These are phyloP conservation scores for Laspeyria flexula DNA, from an alignment of 2,888 invertebrate species.

Conservation along the genomic window DNA sequence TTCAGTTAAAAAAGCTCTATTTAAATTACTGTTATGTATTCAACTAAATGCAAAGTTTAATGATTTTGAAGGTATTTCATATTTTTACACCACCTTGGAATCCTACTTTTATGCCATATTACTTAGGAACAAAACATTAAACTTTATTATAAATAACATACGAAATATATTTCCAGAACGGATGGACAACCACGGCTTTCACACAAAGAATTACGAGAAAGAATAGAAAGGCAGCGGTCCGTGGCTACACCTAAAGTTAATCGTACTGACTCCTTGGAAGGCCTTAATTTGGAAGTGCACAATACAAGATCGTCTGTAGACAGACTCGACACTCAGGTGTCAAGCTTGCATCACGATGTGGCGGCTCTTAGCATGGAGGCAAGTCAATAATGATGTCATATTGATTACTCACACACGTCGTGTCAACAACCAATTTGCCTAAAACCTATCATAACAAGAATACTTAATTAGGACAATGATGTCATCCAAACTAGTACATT, in stretches of 20 bases:
- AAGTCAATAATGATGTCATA: conserved; percentile 47
- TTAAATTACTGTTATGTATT: no score
- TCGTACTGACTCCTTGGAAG: conserved; percentile 87
- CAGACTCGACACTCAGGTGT: conserved; percentile 92
- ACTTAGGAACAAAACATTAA: no score
- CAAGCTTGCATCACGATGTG: conserved; percentile 93
- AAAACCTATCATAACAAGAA: conserved; percentile 15
- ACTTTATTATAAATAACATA: no score
- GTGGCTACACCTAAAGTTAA: conserved; percentile 85
- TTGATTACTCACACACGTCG: conserved; percentile 6
- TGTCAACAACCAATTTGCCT: conserved; percentile 7
- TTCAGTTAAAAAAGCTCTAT: no score
- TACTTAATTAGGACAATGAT: conserved; percentile 33
- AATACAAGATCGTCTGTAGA: conserved; percentile 87
- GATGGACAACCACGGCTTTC: conserved; percentile 76
- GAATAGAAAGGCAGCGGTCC: conserved; percentile 89
- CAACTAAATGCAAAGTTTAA: no score
- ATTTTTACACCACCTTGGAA: no score
- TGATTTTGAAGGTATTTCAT: no score
- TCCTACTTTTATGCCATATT: no score
- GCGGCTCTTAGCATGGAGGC: conserved; percentile 94
- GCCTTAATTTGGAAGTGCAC: conserved; percentile 86
- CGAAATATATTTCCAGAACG: conserved; percentile 52
- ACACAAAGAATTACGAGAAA: conserved; percentile 85
- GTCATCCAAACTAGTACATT: conserved; percentile 22